These are phyloP conservation scores for Chrysolina oricalcia DNA, from an alignment of 2,888 invertebrate genomes.

Conservation along the genomic window DNA sequence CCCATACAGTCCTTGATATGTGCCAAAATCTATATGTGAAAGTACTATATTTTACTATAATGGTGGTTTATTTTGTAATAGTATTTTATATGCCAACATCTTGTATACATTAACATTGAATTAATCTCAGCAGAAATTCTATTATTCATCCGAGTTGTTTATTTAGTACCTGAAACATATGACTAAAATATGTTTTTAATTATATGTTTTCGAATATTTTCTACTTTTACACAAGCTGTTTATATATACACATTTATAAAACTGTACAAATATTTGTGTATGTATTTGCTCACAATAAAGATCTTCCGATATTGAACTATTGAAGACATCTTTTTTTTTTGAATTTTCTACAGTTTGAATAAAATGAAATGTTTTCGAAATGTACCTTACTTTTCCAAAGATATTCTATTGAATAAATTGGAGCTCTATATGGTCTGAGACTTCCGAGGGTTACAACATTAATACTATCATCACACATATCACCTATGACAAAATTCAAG, in stretches of 20 bases:
- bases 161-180: conserved; percentile 43
- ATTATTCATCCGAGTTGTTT: conserved; percentile 35
- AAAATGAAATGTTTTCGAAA: too few relatives aligned
- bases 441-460: too few relatives aligned
- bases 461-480: too few relatives aligned
- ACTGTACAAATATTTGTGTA: conserved; percentile 18
- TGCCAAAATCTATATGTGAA: conserved; percentile 57
- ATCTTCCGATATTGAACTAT: background rate
- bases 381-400: too few relatives aligned
- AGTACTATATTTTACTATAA: conserved; percentile 57
- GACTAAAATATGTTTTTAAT: conserved; percentile 37
- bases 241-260: conserved; percentile 32
- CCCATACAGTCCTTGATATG: conserved; percentile 58
- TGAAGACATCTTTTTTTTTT: too few relatives aligned
- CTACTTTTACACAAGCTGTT: conserved; percentile 37
- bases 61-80: conserved; percentile 47
- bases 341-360: too few relatives aligned
- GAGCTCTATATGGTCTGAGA: too few relatives aligned
- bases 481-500: too few relatives aligned
- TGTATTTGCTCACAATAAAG: conserved; percentile 18
- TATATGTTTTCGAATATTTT: conserved; percentile 35
- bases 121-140: conserved; percentile 38
- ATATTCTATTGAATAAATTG: too few relatives aligned
- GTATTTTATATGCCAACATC: conserved; percentile 49
- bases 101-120: conserved; percentile 46